Conservation (phyloP, 2,113 vertebrate species). For the Oryzias melastigma region DNA sequence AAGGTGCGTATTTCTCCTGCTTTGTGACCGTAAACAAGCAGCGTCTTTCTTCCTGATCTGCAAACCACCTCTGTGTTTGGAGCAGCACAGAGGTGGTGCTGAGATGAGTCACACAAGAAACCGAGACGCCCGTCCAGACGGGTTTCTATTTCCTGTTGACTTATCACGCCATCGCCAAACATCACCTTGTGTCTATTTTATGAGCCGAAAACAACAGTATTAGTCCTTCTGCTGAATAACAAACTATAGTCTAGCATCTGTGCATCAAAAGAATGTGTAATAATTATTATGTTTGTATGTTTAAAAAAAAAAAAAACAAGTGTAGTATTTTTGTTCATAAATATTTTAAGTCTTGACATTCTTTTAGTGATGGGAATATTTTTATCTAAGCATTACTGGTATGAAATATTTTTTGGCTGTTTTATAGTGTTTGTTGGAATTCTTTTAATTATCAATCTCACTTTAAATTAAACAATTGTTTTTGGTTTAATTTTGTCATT, state of each 20-base stretch:
- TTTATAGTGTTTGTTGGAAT: no score
- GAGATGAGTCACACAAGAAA: constrained; percentile 29
- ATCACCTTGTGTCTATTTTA: constrained; percentile 36
- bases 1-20: not conserved
- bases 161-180: constrained; percentile 47
- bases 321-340: no score
- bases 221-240: constrained; percentile 25
- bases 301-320: no score
- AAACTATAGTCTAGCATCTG: constrained; percentile 35
- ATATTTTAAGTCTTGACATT: no score
- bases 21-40: not conserved
- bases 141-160: constrained; percentile 55
- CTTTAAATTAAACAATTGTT: no score
- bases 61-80: constrained; percentile 1
- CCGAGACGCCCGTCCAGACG: constrained; percentile 4
- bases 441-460: no score
- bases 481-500: no score
- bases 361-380: no score
- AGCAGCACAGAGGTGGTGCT: constrained; percentile 20
- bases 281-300: no score
- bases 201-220: constrained; percentile 6
- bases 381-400: no score
- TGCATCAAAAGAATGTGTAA: constrained; percentile 18
- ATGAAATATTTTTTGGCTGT: no score
- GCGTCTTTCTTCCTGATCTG: not conserved